Evolutionary conservation across 2,888 invertebrate species (phyloP).

Genomic region (Drosophila bunnanda): DNA sequence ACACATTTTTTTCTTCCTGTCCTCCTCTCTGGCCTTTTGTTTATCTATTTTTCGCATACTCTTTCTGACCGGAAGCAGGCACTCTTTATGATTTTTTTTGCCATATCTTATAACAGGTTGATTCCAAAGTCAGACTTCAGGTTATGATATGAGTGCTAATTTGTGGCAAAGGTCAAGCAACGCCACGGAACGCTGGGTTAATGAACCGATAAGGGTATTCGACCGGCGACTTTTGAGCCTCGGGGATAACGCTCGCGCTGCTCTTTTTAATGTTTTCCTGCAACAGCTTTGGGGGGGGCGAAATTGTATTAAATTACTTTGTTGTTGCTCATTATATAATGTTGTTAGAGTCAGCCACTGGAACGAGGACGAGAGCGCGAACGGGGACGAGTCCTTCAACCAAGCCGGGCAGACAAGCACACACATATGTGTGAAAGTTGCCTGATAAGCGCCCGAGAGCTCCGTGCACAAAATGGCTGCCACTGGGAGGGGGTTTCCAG

Average conservation of each 20-base stretch:
- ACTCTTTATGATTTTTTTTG: constrained; percentile 2
- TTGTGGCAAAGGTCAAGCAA: constrained; percentile 31
- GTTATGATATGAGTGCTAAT: constrained; percentile 4
- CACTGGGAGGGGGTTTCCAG: constrained; percentile 1
- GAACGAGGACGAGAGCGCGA: constrained; percentile 27
- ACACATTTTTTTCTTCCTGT: constrained; percentile 20
- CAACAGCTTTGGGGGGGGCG: constrained; percentile 53
- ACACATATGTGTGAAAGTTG: constrained; percentile 44
- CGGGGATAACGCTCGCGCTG: constrained; percentile 7
- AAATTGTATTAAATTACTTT: constrained; percentile 81
- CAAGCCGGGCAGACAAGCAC: constrained; percentile 15
- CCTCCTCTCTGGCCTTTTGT: constrained; percentile 1
- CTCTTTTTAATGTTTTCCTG: constrained; percentile 47
- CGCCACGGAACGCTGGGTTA: neutral
- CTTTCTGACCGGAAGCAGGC: constrained; percentile 25
- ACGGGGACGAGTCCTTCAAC: constrained; percentile 36
- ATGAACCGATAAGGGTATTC: constrained; percentile 32
- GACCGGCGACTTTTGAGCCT: constrained; percentile 11
- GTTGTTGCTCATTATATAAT: constrained; percentile 77
- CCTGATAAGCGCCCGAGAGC: constrained; percentile 35
- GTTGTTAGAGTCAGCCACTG: constrained; percentile 72
- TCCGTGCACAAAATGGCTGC: constrained; percentile 26
- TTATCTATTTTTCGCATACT: constrained; percentile 21
- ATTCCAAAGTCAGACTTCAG: constrained; percentile 5
- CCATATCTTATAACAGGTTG: neutral